Conservation (phyloP, 2,797 vertebrate species). For the Triplophysa yarkandensis region DNA sequence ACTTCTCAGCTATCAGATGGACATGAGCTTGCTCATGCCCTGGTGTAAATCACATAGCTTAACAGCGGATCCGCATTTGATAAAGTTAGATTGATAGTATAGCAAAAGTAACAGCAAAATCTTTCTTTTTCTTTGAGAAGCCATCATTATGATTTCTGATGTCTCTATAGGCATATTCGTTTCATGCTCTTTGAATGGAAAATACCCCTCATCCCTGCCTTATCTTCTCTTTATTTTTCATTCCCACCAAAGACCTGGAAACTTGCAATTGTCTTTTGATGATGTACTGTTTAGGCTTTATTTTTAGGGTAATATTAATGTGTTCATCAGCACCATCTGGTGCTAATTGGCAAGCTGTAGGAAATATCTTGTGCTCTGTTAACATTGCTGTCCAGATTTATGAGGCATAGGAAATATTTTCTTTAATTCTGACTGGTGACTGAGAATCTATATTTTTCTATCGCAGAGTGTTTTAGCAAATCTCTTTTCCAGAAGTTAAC, state of each 20-base stretch:
- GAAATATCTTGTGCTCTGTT: slow-evolving; percentile 57
- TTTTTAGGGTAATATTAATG: slow-evolving; percentile 48
- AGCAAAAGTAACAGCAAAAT: too few relatives aligned
- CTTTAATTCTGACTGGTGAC: slow-evolving; percentile 33
- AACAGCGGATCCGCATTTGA: neutral
- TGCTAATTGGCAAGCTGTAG: slow-evolving; percentile 31
- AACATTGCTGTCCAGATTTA: slow-evolving; percentile 46
- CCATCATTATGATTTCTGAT: neutral
- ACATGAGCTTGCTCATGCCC: slow-evolving; percentile 23
- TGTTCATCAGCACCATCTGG: slow-evolving; percentile 53
- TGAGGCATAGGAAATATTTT: slow-evolving; percentile 45
- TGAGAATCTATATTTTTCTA: slow-evolving; percentile 33
- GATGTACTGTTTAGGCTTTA: slow-evolving; percentile 45
- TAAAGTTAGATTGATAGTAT: too few relatives aligned
- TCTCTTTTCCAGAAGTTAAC: slow-evolving; percentile 13
- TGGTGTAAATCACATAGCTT: slow-evolving; percentile 31
- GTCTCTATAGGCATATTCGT: neutral
- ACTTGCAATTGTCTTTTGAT: slow-evolving; percentile 15
- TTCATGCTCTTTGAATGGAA: slow-evolving; percentile 1
- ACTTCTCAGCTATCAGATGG: slow-evolving; percentile 39
- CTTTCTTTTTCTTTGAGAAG: too few relatives aligned
- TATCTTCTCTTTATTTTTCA: neutral
- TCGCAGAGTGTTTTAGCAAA: slow-evolving; percentile 29
- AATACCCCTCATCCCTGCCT: neutral
- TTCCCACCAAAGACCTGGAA: slow-evolving; percentile 37